Evolutionary conservation across 2,888 invertebrate genomes (phyloP).

Genomic region (Yponomeuta malinellus): DNA sequence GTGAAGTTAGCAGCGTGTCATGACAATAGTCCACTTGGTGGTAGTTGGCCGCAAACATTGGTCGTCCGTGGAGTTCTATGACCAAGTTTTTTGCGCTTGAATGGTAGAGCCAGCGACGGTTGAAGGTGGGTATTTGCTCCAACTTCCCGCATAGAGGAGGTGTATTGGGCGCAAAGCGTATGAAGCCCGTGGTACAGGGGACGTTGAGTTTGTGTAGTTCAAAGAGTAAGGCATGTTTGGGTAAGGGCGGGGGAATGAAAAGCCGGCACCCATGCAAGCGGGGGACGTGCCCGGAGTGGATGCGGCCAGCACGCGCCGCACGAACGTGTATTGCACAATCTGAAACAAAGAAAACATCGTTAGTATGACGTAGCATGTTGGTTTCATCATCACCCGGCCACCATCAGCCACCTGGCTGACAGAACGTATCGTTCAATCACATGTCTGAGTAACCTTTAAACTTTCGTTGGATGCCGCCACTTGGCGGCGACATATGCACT

Average conservation of each 20-base stretch:
- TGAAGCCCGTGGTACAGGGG: constrained; percentile 78
- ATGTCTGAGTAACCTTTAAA: too few species aligned
- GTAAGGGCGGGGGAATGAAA: constrained; percentile 62
- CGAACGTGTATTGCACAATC: constrained; percentile 77
- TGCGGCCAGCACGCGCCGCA: constrained; percentile 52
- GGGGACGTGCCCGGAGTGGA: constrained; percentile 74
- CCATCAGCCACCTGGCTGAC: too few species aligned
- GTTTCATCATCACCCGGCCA: background rate
- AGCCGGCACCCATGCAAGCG: constrained; percentile 70
- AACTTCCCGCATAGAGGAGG: constrained; percentile 80
- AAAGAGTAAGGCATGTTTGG: constrained; percentile 76
- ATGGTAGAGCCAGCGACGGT: constrained; percentile 77
- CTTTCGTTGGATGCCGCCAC: too few species aligned
- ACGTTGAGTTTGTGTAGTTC: constrained; percentile 82
- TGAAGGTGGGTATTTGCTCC: constrained; percentile 77
- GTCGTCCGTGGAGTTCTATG: constrained; percentile 77
- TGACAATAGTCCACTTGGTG: constrained; percentile 83
- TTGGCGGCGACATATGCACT: too few species aligned
- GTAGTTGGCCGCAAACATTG: constrained; percentile 80
- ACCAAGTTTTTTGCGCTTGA: constrained; percentile 63
- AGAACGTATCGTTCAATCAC: background rate
- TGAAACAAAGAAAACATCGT: constrained; percentile 53
- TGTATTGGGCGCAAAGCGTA: constrained; percentile 73
- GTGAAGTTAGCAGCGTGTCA: constrained; percentile 78
- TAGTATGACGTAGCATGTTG: background rate